Percentiles rank a stretch among this genome's conserved stretches.
Evolutionary conservation across 1,140 invertebrate species (phyloP).

Genomic region (Drosophila parabipectinata): DNA sequence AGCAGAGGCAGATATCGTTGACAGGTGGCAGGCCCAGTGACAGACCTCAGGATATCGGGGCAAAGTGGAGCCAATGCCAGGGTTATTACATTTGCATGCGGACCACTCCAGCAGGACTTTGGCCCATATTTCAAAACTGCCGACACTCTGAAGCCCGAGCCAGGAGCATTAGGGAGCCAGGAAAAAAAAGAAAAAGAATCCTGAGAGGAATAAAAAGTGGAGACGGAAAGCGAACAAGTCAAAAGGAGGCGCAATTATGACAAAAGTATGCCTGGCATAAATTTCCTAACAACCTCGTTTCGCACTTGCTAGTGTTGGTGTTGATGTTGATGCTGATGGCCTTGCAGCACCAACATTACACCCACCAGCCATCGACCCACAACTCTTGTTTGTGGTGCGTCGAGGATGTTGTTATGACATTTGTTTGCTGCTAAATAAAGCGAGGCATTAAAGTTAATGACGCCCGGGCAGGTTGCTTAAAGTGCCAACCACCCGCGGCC

Average conservation of each 20-base stretch:
- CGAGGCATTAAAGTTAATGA: constrained; percentile 81
- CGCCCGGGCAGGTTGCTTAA: constrained; percentile 78
- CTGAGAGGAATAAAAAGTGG: constrained; percentile 15
- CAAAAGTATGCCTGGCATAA: constrained; percentile 80
- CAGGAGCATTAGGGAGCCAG: constrained; percentile 16
- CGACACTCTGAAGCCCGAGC: constrained; percentile 60
- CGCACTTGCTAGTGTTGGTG: constrained; percentile 68
- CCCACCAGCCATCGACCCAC: constrained; percentile 8
- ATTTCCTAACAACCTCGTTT: constrained; percentile 70
- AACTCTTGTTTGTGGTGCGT: constrained; percentile 27
- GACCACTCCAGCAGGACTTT: constrained; percentile 22
- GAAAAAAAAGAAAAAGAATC: constrained; percentile 18
- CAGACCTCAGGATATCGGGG: constrained; percentile 16
- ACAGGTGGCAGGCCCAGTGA: constrained; percentile 45
- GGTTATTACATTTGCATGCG: constrained; percentile 73
- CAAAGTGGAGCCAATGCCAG: constrained; percentile 37
- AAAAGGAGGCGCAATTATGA: constrained; percentile 78
- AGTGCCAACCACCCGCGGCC: constrained; percentile 75
- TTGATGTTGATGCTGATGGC: constrained; percentile 40
- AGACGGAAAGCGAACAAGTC: constrained; percentile 52
- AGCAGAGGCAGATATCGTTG: constrained; percentile 69
- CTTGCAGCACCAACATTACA: constrained; percentile 10
- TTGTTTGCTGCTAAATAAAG: constrained; percentile 81
- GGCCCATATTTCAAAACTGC: constrained; percentile 77
- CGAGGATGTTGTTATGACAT: constrained; percentile 74